phyloP scores from a whole-genome alignment of 2,113 vertebrate species.

The Verasper variegatus region DNA sequence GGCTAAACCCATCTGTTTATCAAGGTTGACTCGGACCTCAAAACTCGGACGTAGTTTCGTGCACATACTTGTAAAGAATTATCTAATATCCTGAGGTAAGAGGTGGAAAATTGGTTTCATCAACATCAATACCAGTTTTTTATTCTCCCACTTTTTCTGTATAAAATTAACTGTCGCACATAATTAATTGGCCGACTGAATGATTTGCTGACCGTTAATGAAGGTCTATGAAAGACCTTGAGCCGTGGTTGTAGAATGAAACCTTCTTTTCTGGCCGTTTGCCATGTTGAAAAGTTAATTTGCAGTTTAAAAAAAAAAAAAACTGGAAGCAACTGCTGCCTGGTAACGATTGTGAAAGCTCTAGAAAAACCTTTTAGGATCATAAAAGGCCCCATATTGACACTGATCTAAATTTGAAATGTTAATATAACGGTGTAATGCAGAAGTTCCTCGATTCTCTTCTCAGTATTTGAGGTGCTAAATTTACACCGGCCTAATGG shows the following conservation, averaged over 20 bases:
- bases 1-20: too few species aligned
- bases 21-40: too few species aligned
- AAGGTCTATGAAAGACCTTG: constrained; percentile 55
- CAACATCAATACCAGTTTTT: constrained; percentile 31
- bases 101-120: constrained; percentile 22
- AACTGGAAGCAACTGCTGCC: background rate
- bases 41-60: background rate
- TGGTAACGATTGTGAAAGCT: constrained; percentile 20
- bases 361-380: constrained; percentile 9
- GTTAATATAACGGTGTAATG: constrained; percentile 25
- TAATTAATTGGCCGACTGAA: constrained; percentile 41
- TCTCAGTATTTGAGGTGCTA: constrained; percentile 23
- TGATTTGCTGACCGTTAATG: constrained; percentile 50
- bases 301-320: constrained; percentile 20
- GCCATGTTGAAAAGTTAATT: constrained; percentile 43
- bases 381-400: constrained; percentile 23
- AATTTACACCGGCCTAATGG: constrained; percentile 37
- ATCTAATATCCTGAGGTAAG: constrained; percentile 3
- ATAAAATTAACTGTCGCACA: constrained; percentile 7
- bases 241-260: constrained; percentile 25
- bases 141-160: constrained; percentile 27
- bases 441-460: constrained; percentile 12
- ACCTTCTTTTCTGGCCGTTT: constrained; percentile 34
- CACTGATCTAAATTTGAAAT: constrained; percentile 26
- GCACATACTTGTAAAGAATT: constrained; percentile 6